Conservation (phyloP, 2,113 vertebrate genomes). For the Pseudopipra pipra region DNA sequence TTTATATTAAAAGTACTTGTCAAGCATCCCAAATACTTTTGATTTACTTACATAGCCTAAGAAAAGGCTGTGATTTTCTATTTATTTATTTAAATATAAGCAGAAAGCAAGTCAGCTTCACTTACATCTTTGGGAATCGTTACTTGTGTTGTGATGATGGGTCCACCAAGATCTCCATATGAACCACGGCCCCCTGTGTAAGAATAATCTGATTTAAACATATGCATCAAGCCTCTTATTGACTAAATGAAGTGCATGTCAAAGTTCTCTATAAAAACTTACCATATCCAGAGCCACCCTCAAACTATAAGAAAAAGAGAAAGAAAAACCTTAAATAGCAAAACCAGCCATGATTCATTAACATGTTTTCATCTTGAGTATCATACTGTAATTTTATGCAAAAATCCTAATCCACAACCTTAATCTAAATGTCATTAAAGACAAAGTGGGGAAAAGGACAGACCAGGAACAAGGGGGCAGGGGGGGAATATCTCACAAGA, state of each 20-base stretch:
- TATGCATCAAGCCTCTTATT: conserved; percentile 61
- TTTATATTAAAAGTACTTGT: background rate
- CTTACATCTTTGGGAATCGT: conserved; percentile 99
- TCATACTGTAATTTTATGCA: background rate
- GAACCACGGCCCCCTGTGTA: conserved; percentile 87
- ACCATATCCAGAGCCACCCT: conserved; percentile 96
- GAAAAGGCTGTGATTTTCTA: background rate
- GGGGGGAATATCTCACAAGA: background rate
- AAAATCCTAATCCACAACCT: background rate
- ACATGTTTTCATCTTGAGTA: background rate
- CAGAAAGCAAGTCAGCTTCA: conserved; percentile 31
- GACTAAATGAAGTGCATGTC: conserved; percentile 18
- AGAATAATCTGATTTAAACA: conserved; percentile 79
- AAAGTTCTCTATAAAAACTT: conserved; percentile 69
- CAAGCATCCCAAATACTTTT: background rate
- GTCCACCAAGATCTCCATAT: conserved; percentile 92
- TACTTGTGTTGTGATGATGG: conserved; percentile 98
- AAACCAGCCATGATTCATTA: background rate
- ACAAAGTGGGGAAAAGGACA: background rate
- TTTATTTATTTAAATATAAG: background rate
- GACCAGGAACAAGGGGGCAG: background rate
- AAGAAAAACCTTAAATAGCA: background rate
- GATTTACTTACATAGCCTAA: background rate
- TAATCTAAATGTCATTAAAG: background rate
- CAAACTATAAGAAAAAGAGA: conserved; percentile 54